Evolutionary conservation across 2,113 vertebrate genomes (phyloP).

Genomic region (Aramus guarauna): DNA sequence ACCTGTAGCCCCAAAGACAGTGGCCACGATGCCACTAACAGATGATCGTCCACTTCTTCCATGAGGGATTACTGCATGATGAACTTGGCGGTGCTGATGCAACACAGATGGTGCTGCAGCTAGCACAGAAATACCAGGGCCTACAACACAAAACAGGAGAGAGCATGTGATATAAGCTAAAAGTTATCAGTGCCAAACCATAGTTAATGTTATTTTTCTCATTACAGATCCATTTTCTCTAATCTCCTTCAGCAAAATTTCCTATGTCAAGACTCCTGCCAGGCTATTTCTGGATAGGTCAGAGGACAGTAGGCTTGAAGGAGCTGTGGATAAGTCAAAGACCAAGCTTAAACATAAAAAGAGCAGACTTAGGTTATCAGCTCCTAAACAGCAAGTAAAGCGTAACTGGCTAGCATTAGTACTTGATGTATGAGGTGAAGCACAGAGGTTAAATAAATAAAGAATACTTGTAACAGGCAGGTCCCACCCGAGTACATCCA

Average conservation of each 20-base stretch:
- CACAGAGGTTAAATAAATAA: not conserved
- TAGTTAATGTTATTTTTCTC: not conserved
- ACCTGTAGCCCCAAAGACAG: slow-evolving; percentile 94
- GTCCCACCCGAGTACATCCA: not conserved
- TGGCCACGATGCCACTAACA: slow-evolving; percentile 90
- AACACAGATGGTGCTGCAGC: slow-evolving; percentile 59
- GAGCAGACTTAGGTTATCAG: not conserved
- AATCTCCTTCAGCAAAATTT: not conserved
- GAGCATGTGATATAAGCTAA: not conserved
- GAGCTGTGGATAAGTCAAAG: not conserved
- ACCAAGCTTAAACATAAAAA: not conserved
- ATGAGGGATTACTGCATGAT: slow-evolving; percentile 82
- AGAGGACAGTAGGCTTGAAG: not conserved
- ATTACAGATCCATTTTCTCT: not conserved
- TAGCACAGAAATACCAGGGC: slow-evolving; percentile 65
- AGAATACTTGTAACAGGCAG: not conserved
- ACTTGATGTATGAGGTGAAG: not conserved
- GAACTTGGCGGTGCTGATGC: slow-evolving; percentile 77
- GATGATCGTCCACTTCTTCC: slow-evolving; percentile 93
- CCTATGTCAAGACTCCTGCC: not conserved
- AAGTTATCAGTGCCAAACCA: not conserved
- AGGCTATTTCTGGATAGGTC: not conserved
- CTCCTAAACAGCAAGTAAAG: not conserved
- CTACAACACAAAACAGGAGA: slow-evolving; percentile 56
- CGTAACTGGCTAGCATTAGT: not conserved